Conservation (phyloP, 2,888 invertebrate species). For the Drosophila hamatofila region DNA sequence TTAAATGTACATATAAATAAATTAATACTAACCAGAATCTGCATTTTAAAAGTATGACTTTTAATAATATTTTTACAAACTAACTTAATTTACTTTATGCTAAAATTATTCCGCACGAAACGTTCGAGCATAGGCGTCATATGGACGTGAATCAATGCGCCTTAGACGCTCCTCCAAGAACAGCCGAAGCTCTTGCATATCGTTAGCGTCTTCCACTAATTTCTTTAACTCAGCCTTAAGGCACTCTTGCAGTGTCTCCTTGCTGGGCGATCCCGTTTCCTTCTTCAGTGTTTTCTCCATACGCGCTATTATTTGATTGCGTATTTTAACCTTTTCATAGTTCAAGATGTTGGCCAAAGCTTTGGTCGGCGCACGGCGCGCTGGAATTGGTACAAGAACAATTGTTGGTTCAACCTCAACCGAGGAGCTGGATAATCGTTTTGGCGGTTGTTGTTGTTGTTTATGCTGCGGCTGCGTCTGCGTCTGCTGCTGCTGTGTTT, state of each 20-base stretch:
- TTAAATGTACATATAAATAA: neutral
- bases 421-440: neutral
- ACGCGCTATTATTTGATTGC: slow-evolving; percentile 45
- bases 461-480: neutral
- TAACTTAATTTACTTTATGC: neutral
- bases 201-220: slow-evolving; percentile 61
- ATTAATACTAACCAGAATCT: neutral
- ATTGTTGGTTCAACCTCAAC: neutral
- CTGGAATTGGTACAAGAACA: neutral
- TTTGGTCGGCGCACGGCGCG: slow-evolving; percentile 44
- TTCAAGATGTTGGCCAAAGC: slow-evolving; percentile 53
- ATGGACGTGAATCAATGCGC: slow-evolving; percentile 67
- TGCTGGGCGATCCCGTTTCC: neutral
- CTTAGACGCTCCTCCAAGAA: slow-evolving; percentile 68
- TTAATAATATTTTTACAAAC: neutral
- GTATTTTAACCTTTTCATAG: slow-evolving; percentile 54
- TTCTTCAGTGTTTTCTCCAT: slow-evolving; percentile 35
- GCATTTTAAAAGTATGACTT: neutral
- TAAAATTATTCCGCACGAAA: slow-evolving; percentile 34
- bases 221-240: slow-evolving; percentile 60
- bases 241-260: slow-evolving; percentile 35
- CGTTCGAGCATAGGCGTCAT: slow-evolving; percentile 62
- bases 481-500: neutral
- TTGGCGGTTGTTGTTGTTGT: neutral
- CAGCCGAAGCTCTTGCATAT: slow-evolving; percentile 69